Percentiles rank a stretch among this genome's conserved stretches.
Evolutionary conservation across 2,113 vertebrate species (phyloP).

Genomic region (Sciurus niger): DNA sequence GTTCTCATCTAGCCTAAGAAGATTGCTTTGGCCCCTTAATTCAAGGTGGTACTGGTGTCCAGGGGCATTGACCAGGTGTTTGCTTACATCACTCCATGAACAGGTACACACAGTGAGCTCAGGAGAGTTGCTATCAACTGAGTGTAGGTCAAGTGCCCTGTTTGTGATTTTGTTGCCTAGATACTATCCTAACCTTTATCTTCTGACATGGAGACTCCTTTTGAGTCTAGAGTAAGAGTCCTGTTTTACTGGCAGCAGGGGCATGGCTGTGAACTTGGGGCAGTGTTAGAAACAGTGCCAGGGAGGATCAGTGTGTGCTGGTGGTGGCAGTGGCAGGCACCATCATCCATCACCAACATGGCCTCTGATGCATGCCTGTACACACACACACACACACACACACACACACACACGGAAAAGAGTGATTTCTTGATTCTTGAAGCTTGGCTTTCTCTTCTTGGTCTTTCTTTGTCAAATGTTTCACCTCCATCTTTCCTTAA

Average conservation of each 20-base stretch:
- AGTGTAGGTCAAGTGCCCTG: background rate
- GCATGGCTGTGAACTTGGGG: background rate
- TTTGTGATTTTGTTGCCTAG: background rate
- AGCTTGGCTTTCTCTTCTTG: background rate
- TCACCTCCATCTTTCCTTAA: background rate
- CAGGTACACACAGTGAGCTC: rapidly evolving
- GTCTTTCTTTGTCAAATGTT: background rate
- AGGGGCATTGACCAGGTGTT: rapidly evolving
- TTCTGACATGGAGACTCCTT: background rate
- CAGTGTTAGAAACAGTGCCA: too few species aligned
- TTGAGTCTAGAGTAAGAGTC: background rate
- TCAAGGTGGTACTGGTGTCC: background rate
- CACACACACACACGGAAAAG: background rate
- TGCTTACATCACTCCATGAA: background rate
- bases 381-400: background rate
- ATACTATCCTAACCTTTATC: background rate
- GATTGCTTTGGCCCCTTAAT: background rate
- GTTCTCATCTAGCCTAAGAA: background rate
- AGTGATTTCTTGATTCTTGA: background rate
- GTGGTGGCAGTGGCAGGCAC: too few species aligned
- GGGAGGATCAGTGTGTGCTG: too few species aligned
- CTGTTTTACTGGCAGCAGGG: background rate
- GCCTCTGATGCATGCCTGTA: background rate
- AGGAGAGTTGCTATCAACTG: background rate
- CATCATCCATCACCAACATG: too few species aligned